phyloP scores from a whole-genome alignment of 2,113 vertebrate genomes.

The Mormoops blainvillei region DNA sequence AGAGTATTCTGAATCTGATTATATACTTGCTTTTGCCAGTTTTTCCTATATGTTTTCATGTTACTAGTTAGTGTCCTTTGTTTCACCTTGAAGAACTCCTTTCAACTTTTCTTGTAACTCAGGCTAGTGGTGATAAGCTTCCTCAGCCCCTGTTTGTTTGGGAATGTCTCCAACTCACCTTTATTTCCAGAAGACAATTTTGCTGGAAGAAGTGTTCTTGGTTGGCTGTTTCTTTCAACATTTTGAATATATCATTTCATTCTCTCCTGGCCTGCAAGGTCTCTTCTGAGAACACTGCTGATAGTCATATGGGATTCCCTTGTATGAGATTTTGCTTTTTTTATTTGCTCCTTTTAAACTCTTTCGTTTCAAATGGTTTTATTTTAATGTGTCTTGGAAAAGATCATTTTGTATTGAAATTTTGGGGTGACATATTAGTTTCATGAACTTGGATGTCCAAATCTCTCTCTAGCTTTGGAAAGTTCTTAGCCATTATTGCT shows the following conservation, averaged over 20 bases:
- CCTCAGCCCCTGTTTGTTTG: background rate
- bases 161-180: too few species aligned
- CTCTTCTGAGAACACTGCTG: background rate
- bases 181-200: too few species aligned
- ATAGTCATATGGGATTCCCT: background rate
- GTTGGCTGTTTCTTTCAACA: too few species aligned
- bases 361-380: background rate
- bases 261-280: background rate
- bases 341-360: background rate
- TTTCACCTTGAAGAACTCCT: background rate
- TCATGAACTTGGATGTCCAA: background rate
- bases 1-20: background rate
- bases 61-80: background rate
- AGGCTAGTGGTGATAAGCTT: background rate
- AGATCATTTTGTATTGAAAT: background rate
- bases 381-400: background rate
- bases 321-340: background rate
- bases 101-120: background rate
- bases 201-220: too few species aligned
- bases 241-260: too few species aligned
- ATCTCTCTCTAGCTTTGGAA: background rate
- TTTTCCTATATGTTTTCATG: background rate
- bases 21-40: background rate
- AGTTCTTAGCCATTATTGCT: background rate
- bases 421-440: background rate